A percentile compares a stretch with the other conserved stretches of the same genome.
phyloP scores from a whole-genome alignment of 1,140 invertebrate species.

The Psix sp. region DNA sequence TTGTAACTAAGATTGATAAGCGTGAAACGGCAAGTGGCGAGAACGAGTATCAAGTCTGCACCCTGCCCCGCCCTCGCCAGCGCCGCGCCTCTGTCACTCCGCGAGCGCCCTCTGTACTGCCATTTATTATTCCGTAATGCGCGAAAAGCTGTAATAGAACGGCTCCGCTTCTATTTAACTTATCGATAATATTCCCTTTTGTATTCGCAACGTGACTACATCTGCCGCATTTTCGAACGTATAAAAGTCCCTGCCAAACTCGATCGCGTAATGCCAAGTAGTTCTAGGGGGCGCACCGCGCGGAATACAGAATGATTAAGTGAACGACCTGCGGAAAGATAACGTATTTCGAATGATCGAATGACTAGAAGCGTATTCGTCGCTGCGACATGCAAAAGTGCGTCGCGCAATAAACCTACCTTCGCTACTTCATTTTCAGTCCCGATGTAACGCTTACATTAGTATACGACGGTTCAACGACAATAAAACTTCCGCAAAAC shows the following conservation, averaged over 20 bases:
- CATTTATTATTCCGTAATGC: conserved; percentile 47
- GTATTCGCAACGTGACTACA: conserved; percentile 43
- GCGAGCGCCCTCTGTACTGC: too few species aligned
- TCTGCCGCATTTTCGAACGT: conserved; percentile 48
- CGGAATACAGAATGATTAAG: conserved; percentile 60
- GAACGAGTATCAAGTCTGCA: too few species aligned
- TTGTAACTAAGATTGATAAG: conserved; percentile 64
- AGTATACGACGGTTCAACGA: too few species aligned
- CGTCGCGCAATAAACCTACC: neutral
- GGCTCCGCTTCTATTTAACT: conserved; percentile 52
- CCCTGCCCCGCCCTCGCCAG: too few species aligned
- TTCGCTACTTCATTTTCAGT: too few species aligned
- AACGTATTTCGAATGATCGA: conserved; percentile 47
- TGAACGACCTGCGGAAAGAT: conserved; percentile 53
- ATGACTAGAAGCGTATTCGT: conserved; percentile 40
- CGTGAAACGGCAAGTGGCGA: conserved; percentile 52
- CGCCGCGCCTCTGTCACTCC: too few species aligned
- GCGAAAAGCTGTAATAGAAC: conserved; percentile 44
- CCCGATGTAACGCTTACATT: too few species aligned
- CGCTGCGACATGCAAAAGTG: conserved; percentile 9
- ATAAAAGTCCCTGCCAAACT: conserved; percentile 52
- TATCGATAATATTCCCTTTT: conserved; percentile 59
- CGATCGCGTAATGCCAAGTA: conserved; percentile 58
- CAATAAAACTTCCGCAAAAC: too few species aligned
- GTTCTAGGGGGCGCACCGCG: conserved; percentile 41